Conservation (phyloP, 2,888 invertebrate genomes). For the Pardosa pseudoannulata region DNA sequence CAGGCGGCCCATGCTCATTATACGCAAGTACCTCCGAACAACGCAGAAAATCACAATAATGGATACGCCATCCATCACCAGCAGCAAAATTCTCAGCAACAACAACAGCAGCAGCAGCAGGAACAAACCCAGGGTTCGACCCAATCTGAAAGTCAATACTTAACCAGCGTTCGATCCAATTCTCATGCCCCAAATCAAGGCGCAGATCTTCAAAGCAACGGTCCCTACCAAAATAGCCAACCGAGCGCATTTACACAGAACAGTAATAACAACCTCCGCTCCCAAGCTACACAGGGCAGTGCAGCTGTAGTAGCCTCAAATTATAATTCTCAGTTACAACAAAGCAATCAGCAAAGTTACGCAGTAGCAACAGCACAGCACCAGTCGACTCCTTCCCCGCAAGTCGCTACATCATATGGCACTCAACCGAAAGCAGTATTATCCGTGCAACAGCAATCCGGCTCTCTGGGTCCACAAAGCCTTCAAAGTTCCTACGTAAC, state of each 20-base stretch:
- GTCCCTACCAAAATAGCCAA: background rate
- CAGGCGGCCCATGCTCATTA: background rate
- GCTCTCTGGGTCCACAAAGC: background rate
- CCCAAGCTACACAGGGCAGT: background rate
- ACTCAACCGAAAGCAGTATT: background rate
- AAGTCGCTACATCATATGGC: conserved; percentile 13
- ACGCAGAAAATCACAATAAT: background rate
- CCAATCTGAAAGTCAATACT: background rate
- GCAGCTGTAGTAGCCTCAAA: background rate
- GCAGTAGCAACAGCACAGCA: background rate
- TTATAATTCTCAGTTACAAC: background rate
- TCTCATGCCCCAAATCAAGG: background rate
- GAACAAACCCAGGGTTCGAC: background rate
- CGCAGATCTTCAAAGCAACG: background rate
- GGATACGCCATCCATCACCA: background rate
- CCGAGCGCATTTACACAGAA: background rate
- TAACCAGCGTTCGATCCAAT: background rate
- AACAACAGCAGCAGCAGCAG: background rate
- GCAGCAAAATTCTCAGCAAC: background rate
- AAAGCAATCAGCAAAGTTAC: background rate
- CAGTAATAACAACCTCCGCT: background rate
- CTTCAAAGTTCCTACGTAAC: conserved; percentile 2
- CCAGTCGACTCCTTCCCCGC: background rate
- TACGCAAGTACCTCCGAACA: background rate
- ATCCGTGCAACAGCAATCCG: background rate